These are phyloP conservation scores for Beaufortia kweichowensis DNA, from an alignment of 2,113 vertebrate genomes.

Conservation along the genomic window DNA sequence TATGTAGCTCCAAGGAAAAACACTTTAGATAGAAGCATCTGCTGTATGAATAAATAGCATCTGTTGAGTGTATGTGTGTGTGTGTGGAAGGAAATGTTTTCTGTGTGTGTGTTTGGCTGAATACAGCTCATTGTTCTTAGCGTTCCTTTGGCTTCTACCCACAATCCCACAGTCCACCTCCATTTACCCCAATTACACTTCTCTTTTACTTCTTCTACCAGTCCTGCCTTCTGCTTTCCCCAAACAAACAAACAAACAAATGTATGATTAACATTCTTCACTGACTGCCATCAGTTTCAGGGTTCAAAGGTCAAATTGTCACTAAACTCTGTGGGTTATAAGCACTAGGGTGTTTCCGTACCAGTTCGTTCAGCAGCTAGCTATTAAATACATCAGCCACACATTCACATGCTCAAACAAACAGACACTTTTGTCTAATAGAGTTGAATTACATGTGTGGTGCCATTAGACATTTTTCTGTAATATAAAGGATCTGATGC, in stretches of 20 bases:
- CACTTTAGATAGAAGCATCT: conserved; percentile 8
- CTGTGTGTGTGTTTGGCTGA: conserved; percentile 42
- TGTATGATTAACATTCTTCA: conserved; percentile 49
- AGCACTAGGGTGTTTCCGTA: neutral
- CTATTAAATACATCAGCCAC: neutral
- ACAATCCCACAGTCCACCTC: conserved; percentile 27
- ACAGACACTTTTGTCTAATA: neutral
- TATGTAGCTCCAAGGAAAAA: neutral
- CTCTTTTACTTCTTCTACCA: neutral
- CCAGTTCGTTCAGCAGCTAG: neutral
- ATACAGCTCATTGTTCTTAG: conserved; percentile 54
- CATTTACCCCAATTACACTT: conserved; percentile 18
- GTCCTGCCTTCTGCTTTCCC: conserved; percentile 16
- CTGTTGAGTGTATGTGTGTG: conserved; percentile 23
- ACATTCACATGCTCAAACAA: neutral
- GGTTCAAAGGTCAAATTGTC: conserved; percentile 32
- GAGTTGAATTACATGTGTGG: neutral
- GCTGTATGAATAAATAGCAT: conserved; percentile 34
- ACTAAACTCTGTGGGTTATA: neutral
- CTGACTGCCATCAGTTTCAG: conserved; percentile 16
- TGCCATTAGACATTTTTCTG: too few relatives aligned
- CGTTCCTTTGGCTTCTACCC: conserved; percentile 38
- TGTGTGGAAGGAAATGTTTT: conserved; percentile 46
- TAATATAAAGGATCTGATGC: neutral
- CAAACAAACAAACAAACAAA: conserved; percentile 26